phyloP scores from a whole-genome alignment of 2,113 vertebrate species.

The Zapus hudsonius region DNA sequence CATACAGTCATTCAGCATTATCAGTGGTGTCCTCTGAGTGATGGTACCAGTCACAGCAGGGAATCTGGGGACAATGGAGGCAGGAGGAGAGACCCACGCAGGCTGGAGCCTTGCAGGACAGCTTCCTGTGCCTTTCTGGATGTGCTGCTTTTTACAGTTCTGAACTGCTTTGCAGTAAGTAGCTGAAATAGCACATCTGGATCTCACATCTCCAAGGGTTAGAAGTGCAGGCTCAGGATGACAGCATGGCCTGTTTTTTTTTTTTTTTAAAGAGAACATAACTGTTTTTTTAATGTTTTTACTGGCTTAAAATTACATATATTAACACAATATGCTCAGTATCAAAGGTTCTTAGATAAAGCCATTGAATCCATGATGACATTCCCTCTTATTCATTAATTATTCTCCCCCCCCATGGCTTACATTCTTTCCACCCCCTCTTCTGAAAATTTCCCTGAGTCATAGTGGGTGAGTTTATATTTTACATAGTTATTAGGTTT shows the following conservation, averaged over 20 bases:
- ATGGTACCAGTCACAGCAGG: accelerated
- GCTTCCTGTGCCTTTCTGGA: background rate
- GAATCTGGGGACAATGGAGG: accelerated
- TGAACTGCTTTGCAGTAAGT: background rate
- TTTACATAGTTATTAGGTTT: too few species aligned
- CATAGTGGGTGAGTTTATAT: too few species aligned
- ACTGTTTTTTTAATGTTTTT: too few species aligned
- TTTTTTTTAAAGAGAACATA: too few species aligned
- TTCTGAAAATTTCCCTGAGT: too few species aligned
- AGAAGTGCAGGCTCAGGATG: background rate
- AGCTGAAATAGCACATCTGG: background rate
- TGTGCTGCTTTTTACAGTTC: background rate
- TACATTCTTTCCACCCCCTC: too few species aligned
- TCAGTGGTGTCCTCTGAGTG: background rate
- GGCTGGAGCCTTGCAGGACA: background rate
- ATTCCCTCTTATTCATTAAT: too few species aligned
- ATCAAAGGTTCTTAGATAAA: too few species aligned
- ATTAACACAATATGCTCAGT: too few species aligned
- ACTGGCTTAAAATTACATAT: too few species aligned
- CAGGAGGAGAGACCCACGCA: accelerated
- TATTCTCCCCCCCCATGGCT: too few species aligned
- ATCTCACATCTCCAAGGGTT: background rate
- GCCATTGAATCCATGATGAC: too few species aligned
- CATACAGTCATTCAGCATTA: background rate
- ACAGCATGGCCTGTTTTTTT: background rate